Percentiles rank a stretch among this genome's conserved stretches.
Conservation (phyloP, 2,797 vertebrate genomes). For the Gymnoscopelus microlampas region DNA sequence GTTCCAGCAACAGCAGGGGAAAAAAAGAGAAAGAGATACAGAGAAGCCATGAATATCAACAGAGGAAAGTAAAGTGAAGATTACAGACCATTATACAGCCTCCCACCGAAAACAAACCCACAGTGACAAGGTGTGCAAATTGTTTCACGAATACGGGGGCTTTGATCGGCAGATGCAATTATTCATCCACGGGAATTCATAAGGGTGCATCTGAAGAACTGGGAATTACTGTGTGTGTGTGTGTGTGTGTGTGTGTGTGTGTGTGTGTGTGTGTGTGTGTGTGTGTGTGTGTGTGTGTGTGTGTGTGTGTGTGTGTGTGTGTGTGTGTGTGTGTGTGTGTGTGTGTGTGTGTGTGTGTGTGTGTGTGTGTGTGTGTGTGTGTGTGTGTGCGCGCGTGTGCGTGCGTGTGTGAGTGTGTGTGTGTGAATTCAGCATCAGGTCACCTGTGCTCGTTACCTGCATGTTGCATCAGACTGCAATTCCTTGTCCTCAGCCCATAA, state of each 20-base stretch:
- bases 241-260: constrained; percentile 1
- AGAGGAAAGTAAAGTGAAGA: too few relatives aligned
- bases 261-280: background rate
- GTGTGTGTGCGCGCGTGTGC: background rate
- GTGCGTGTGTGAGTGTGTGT: constrained; percentile 23
- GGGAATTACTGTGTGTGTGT: background rate
- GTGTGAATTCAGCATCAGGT: background rate
- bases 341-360: constrained; percentile 7
- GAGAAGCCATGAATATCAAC: too few relatives aligned
- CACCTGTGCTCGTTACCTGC: too few relatives aligned
- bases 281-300: too few relatives aligned
- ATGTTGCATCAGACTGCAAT: too few relatives aligned
- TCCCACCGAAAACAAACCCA: constrained; percentile 56
- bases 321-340: background rate
- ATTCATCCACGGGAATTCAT: constrained; percentile 63
- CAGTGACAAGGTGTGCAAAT: constrained; percentile 55
- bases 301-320: too few relatives aligned
- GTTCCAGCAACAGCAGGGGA: too few relatives aligned
- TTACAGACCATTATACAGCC: constrained; percentile 18
- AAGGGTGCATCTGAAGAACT: constrained; percentile 15
- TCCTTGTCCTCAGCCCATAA: too few relatives aligned
- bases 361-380: constrained; percentile 9
- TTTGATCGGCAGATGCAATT: constrained; percentile 74
- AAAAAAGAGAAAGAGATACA: too few relatives aligned
- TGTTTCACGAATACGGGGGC: constrained; percentile 38